Evolutionary conservation across 2,113 vertebrate species (phyloP).

Genomic region (Sturnira hondurensis): DNA sequence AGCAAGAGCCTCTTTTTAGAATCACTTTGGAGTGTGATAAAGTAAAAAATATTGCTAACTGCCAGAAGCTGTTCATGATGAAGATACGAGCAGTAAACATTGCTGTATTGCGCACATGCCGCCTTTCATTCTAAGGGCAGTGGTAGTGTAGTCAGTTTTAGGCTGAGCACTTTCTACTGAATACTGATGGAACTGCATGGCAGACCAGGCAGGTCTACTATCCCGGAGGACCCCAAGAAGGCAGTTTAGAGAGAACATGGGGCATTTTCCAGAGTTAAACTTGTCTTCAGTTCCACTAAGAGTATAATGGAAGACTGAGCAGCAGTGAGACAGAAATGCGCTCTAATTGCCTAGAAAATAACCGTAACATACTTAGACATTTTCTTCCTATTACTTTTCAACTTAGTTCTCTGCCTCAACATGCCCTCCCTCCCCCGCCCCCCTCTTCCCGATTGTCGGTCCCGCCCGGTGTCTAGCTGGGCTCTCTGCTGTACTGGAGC

Average conservation of each 20-base stretch:
- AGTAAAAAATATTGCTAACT: background rate
- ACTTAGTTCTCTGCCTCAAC: conserved; percentile 4
- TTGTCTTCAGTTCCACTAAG: background rate
- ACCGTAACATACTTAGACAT: background rate
- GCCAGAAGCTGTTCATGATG: background rate
- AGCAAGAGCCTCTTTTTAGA: background rate
- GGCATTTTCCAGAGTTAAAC: background rate
- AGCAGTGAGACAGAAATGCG: background rate
- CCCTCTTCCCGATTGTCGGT: background rate
- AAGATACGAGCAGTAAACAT: background rate
- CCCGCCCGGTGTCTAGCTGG: background rate
- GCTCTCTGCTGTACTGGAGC: conserved; percentile 1
- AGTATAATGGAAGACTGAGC: background rate
- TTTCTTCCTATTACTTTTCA: background rate
- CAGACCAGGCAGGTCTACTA: background rate
- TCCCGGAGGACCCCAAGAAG: background rate
- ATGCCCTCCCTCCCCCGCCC: background rate
- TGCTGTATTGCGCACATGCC: background rate
- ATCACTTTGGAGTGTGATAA: background rate
- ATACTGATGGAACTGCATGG: background rate
- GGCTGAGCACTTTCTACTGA: background rate
- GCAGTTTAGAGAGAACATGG: background rate
- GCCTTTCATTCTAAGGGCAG: background rate
- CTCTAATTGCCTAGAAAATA: conserved; percentile 35
- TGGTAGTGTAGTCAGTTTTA: background rate